Percentiles rank a stretch among this genome's conserved stretches.
These are phyloP conservation scores for Keiferia lycopersicella DNA, from an alignment of 2,888 invertebrate species.

Conservation along the genomic window DNA sequence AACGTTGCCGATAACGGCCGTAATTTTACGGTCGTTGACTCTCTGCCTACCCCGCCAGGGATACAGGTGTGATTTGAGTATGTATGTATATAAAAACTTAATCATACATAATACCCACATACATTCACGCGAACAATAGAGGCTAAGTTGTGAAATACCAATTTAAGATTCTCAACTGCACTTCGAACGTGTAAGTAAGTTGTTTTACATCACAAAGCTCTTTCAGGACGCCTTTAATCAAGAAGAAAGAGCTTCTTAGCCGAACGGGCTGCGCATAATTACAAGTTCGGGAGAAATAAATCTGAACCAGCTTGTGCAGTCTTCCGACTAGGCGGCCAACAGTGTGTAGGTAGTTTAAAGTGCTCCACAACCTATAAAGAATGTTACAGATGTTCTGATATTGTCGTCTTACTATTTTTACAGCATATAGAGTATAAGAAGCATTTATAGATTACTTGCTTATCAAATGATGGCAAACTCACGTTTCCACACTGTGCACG, in stretches of 20 bases:
- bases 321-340: constrained; percentile 19
- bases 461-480: too few relatives aligned
- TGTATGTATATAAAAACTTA: too few relatives aligned
- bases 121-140: neutral
- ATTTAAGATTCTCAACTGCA: constrained; percentile 3
- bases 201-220: constrained; percentile 17
- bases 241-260: constrained; percentile 17
- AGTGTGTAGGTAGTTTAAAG: constrained; percentile 24
- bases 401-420: neutral
- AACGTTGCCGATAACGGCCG: too few relatives aligned
- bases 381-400: neutral
- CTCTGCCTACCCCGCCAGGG: too few relatives aligned
- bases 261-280: constrained; percentile 15
- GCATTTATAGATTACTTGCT: too few relatives aligned
- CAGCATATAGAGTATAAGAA: neutral
- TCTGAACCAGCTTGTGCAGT: constrained; percentile 10
- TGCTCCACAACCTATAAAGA: constrained; percentile 8
- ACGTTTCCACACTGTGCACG: too few relatives aligned
- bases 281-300: constrained; percentile 25
- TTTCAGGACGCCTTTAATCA: constrained; percentile 17
- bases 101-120: too few relatives aligned
- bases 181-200: constrained; percentile 10
- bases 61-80: too few relatives aligned
- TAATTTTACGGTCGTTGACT: too few relatives aligned
- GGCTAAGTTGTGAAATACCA: neutral